Evolutionary conservation across 2,888 invertebrate genomes (phyloP).

Genomic region (Therioaphis trifolii): DNA sequence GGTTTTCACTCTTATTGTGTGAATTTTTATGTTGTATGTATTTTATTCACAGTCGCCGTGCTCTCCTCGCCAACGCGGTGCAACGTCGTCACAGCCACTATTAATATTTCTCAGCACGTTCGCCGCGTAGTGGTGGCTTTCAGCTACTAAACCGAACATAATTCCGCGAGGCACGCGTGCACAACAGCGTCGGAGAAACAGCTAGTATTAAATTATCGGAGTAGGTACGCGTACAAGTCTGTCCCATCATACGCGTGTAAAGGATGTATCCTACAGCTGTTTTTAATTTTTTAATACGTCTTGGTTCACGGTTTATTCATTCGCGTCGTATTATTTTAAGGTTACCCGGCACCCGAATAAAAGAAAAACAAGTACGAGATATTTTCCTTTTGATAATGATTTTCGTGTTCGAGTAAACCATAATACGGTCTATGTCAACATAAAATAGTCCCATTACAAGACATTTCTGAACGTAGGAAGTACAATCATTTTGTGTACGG

Average conservation of each 20-base stretch:
- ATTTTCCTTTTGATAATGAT: background rate
- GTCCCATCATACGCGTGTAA: background rate
- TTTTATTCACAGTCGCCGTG: slow-evolving; percentile 13
- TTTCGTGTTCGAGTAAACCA: background rate
- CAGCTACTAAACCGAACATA: background rate
- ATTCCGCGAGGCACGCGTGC: background rate
- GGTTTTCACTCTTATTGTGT: slow-evolving; percentile 45
- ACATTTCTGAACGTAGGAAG: background rate
- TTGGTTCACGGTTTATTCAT: background rate
- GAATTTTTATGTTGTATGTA: slow-evolving; percentile 16
- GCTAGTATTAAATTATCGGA: background rate
- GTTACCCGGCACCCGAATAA: background rate
- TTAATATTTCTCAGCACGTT: background rate
- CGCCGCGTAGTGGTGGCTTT: background rate
- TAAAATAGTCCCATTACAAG: background rate
- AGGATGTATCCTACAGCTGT: background rate
- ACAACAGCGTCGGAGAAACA: background rate
- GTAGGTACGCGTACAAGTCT: background rate
- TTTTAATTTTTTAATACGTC: background rate
- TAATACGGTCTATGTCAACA: background rate
- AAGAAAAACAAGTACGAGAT: background rate
- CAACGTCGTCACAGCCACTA: background rate
- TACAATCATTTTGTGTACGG: background rate
- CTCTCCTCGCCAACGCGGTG: background rate
- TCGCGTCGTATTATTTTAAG: background rate